Evolutionary conservation across 2,888 invertebrate species (phyloP).

Genomic region (Molanna angustata): DNA sequence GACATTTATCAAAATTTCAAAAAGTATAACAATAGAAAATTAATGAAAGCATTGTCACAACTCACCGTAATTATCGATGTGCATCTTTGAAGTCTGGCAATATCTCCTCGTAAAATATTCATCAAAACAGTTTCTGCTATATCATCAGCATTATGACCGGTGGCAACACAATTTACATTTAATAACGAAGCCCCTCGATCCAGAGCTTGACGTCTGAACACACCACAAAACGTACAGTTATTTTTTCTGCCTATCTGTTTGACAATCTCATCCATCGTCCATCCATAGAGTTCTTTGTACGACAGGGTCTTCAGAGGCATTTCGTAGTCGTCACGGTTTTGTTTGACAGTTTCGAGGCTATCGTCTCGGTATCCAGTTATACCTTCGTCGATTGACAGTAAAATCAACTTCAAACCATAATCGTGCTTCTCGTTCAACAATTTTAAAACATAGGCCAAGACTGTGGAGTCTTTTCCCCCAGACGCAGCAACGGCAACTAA

Average conservation of each 20-base stretch:
- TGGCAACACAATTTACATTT: slow-evolving; percentile 90
- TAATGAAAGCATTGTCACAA: too few relatives aligned
- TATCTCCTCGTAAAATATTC: slow-evolving; percentile 96
- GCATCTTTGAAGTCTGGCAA: slow-evolving; percentile 89
- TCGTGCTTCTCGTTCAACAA: slow-evolving; percentile 84
- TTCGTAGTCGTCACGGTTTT: slow-evolving; percentile 90
- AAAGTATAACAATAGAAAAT: too few relatives aligned
- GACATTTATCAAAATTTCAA: too few relatives aligned
- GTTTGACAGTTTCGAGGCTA: slow-evolving; percentile 93
- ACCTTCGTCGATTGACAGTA: slow-evolving; percentile 98
- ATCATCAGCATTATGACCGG: slow-evolving; percentile 96
- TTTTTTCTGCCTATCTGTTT: slow-evolving; percentile 81
- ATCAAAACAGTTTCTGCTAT: slow-evolving; percentile 98
- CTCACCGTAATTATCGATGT: slow-evolving; percentile 83
- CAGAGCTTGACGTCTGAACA: slow-evolving; percentile 92
- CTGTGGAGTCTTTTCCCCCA: slow-evolving; percentile 96
- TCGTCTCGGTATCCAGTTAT: slow-evolving; percentile 96
- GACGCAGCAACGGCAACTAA: slow-evolving; percentile 93
- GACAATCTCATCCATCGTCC: slow-evolving; percentile 99
- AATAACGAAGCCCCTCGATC: slow-evolving; percentile 91
- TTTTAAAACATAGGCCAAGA: slow-evolving; percentile 91
- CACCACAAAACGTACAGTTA: slow-evolving; percentile 96
- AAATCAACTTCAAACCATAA: slow-evolving; percentile 84
- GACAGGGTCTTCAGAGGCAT: slow-evolving; percentile 93
- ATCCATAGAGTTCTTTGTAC: slow-evolving; percentile 96